Evolutionary conservation across 2,113 vertebrate species (phyloP).

Genomic region (Sphaerodactylus townsendi): DNA sequence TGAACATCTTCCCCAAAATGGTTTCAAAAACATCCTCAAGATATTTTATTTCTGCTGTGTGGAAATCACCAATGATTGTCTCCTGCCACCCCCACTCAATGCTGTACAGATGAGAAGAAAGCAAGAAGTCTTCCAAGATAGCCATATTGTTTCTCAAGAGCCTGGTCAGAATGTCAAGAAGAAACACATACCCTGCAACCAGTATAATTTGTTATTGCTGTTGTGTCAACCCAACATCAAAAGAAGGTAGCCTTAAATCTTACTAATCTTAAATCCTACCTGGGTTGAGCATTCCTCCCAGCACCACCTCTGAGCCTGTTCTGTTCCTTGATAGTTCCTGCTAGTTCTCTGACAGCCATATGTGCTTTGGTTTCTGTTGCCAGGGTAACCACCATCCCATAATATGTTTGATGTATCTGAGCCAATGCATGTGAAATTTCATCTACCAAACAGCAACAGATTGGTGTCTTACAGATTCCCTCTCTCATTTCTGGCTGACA

Average conservation of each 20-base stretch:
- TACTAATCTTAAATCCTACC: neutral
- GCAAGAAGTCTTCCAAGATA: no score
- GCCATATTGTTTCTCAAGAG: no score
- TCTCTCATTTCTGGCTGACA: constrained; percentile 41
- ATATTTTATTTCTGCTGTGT: no score
- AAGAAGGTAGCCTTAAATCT: neutral
- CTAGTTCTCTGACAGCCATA: neutral
- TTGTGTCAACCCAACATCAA: neutral
- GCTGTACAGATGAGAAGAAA: no score
- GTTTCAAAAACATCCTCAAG: no score
- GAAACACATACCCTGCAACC: no score
- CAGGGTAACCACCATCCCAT: neutral
- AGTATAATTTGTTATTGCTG: neutral
- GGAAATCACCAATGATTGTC: no score
- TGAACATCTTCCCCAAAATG: no score
- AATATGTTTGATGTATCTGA: neutral
- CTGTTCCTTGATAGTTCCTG: neutral
- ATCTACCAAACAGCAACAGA: constrained; percentile 49
- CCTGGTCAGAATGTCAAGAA: no score
- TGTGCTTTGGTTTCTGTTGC: neutral
- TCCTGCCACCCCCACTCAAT: no score
- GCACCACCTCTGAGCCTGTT: neutral
- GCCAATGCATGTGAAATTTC: neutral
- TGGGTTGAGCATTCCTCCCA: neutral
- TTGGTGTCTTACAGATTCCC: constrained; percentile 17